A percentile compares a stretch with the other conserved stretches of the same genome.
Conservation (phyloP, 2,888 invertebrate genomes). For the Dinocampus coccinellae region DNA sequence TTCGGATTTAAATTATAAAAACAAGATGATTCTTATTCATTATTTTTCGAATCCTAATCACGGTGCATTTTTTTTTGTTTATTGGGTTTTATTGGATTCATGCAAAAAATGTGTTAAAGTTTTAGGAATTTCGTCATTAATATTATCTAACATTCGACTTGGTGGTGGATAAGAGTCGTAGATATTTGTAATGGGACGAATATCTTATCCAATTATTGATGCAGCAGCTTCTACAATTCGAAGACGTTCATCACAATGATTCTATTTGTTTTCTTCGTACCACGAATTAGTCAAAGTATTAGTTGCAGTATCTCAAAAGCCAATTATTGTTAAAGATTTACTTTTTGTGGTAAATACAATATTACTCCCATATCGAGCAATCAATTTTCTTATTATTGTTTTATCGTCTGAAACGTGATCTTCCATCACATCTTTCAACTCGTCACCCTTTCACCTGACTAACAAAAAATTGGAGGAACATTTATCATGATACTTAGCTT, state of each 20-base stretch:
- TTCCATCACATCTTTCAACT: constrained; percentile 16
- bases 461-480: constrained; percentile 55
- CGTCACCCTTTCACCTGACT: constrained; percentile 55
- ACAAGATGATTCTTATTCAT: no score
- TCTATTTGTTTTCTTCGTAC: constrained; percentile 22
- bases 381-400: constrained; percentile 8
- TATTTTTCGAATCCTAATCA: no score
- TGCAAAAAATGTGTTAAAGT: no score
- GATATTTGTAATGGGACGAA: no score
- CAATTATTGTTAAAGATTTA: constrained; percentile 29
- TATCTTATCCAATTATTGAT: no score
- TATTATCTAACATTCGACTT: no score
- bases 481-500: constrained; percentile 59
- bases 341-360: constrained; percentile 16
- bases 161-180: no score
- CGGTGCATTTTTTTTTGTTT: no score
- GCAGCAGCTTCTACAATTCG: no score
- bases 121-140: no score
- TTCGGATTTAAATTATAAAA: no score
- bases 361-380: constrained; percentile 21
- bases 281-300: constrained; percentile 32
- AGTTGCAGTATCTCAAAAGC: constrained; percentile 31
- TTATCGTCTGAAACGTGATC: constrained; percentile 5
- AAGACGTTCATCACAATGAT: constrained; percentile 20
- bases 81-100: no score